These are phyloP conservation scores for Oceanites oceanicus DNA, from an alignment of 2,113 vertebrate genomes.

Conservation along the genomic window DNA sequence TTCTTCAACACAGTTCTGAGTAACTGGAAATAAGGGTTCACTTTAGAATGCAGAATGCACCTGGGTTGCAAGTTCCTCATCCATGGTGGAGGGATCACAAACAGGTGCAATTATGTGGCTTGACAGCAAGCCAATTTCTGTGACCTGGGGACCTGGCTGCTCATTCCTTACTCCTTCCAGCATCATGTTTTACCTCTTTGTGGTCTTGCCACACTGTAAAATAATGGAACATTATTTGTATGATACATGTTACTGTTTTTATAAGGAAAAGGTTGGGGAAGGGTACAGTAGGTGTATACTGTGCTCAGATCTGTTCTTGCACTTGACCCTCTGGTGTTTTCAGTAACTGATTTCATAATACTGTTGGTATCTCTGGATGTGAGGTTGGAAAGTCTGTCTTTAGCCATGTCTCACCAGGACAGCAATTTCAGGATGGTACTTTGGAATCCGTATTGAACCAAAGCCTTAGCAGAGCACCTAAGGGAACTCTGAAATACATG, in stretches of 20 bases:
- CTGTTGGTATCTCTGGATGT: neutral
- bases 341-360: neutral
- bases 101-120: neutral
- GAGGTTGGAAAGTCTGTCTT: neutral
- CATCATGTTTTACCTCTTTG: neutral
- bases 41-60: neutral
- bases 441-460: neutral
- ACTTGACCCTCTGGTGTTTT: neutral
- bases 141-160: neutral
- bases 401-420: neutral
- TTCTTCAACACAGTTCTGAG: neutral
- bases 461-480: neutral
- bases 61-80: neutral
- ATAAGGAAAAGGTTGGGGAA: neutral
- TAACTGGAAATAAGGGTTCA: neutral
- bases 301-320: neutral
- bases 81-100: neutral
- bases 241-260: accelerated
- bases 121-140: neutral
- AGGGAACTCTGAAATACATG: neutral
- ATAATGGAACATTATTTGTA: neutral
- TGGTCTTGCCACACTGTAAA: neutral
- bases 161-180: neutral
- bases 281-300: neutral
- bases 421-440: neutral